A percentile compares a stretch with the other conserved stretches of the same genome.
These are phyloP conservation scores for Fabriciana adippe DNA, from an alignment of 2,888 invertebrate species.

Conservation along the genomic window DNA sequence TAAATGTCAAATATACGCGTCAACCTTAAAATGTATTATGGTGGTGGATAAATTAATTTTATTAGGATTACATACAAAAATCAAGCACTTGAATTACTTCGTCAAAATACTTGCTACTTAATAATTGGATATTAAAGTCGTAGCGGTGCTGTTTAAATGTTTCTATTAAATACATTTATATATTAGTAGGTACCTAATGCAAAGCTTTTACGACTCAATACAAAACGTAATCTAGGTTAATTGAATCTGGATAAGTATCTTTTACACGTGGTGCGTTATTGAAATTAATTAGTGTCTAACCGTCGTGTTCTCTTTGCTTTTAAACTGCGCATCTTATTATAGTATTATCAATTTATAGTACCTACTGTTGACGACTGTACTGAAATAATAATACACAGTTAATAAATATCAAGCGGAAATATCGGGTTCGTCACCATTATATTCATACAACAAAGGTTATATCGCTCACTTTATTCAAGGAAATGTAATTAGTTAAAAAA, in stretches of 20 bases:
- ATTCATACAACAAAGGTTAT: constrained; percentile 66
- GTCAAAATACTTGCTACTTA: constrained; percentile 14
- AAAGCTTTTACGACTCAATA: constrained; percentile 43
- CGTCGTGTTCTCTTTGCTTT: constrained; percentile 22
- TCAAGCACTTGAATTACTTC: not conserved
- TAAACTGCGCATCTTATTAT: constrained; percentile 31
- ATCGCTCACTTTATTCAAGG: constrained; percentile 53
- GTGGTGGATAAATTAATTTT: too few relatives aligned
- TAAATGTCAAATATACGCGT: too few relatives aligned
- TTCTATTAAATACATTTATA: constrained; percentile 34
- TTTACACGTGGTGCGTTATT: constrained; percentile 43
- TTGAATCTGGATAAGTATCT: constrained; percentile 44
- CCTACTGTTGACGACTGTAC: constrained; percentile 57
- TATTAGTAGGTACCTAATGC: constrained; percentile 35
- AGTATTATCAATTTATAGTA: too few relatives aligned
- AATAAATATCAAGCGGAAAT: constrained; percentile 73
- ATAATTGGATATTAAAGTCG: constrained; percentile 11
- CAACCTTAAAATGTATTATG: too few relatives aligned
- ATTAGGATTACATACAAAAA: not conserved
- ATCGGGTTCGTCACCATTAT: constrained; percentile 69
- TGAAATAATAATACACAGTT: constrained; percentile 59
- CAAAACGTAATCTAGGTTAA: constrained; percentile 46
- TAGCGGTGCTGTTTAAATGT: constrained; percentile 35
- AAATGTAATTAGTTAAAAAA: constrained; percentile 45
- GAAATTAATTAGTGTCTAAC: constrained; percentile 41